A percentile compares a stretch with the other conserved stretches of the same genome.
Conservation (phyloP, 1,140 invertebrate genomes). For the Pseudomyrmex flavicornis region DNA sequence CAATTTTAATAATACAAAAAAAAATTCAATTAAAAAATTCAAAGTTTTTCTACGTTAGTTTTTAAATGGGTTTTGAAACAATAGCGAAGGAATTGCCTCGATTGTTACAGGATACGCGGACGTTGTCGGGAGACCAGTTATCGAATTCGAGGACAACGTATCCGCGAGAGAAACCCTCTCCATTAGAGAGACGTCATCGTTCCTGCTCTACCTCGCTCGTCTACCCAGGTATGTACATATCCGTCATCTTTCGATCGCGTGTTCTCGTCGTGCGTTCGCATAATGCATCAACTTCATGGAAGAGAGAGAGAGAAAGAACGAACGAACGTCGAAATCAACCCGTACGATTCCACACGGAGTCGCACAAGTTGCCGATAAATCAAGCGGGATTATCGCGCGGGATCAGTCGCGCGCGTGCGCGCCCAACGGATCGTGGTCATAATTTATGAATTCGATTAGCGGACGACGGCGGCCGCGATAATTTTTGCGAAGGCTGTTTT, state of each 20-base stretch:
- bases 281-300: constrained; percentile 14
- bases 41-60: not conserved
- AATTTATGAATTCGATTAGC: constrained; percentile 62
- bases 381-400: constrained; percentile 30
- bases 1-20: too few relatives aligned
- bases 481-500: constrained; percentile 48
- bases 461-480: constrained; percentile 39
- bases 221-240: constrained; percentile 79
- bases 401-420: constrained; percentile 42
- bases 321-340: constrained; percentile 25
- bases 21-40: too few relatives aligned
- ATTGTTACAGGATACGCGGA: constrained; percentile 79
- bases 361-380: constrained; percentile 36
- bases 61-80: not conserved
- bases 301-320: too few relatives aligned
- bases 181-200: constrained; percentile 81
- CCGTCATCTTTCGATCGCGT: not conserved
- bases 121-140: constrained; percentile 76
- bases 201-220: constrained; percentile 83
- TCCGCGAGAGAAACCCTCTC: constrained; percentile 76
- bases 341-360: not conserved
- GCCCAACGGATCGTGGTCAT: constrained; percentile 5
- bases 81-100: constrained; percentile 28
- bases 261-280: not conserved
- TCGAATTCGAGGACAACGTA: constrained; percentile 80